A percentile compares a stretch with the other conserved stretches of the same genome.
Evolutionary conservation across 2,797 vertebrate species (phyloP).

Genomic region (Rhinophrynus dorsalis): DNA sequence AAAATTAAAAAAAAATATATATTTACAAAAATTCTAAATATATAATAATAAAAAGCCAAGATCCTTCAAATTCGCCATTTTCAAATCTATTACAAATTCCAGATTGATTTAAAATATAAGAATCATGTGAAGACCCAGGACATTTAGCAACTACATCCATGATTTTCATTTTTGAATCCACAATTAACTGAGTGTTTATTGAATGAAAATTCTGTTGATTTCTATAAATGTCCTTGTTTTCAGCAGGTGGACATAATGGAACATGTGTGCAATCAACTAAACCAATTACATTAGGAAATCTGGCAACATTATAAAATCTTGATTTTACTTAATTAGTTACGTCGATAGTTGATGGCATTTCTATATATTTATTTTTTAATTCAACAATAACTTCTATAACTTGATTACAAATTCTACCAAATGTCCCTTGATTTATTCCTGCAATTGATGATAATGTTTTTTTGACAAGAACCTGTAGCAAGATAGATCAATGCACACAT

Average conservation of each 20-base stretch:
- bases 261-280: conserved; percentile 26
- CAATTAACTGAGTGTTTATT: conserved; percentile 26
- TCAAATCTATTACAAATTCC: conserved; percentile 20
- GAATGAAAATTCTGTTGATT: conserved; percentile 32
- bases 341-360: no score
- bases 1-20: no score
- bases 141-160: conserved; percentile 13
- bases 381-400: conserved; percentile 24
- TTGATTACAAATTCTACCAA: conserved; percentile 24
- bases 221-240: conserved; percentile 30
- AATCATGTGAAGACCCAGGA: conserved; percentile 28
- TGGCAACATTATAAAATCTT: conserved; percentile 14
- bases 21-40: no score
- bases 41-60: conserved; percentile 19
- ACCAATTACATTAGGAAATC: no score
- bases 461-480: conserved; percentile 24
- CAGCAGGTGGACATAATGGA: conserved; percentile 22
- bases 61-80: conserved; percentile 14
- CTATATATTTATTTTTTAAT: conserved; percentile 14
- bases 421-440: conserved; percentile 26
- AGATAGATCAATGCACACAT: conserved; percentile 32
- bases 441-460: conserved; percentile 15
- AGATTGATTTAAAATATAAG: conserved; percentile 13
- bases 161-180: conserved; percentile 21
- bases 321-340: no score